Evolutionary conservation across 1,140 invertebrate genomes (phyloP).

Genomic region (Drosophila serrata): DNA sequence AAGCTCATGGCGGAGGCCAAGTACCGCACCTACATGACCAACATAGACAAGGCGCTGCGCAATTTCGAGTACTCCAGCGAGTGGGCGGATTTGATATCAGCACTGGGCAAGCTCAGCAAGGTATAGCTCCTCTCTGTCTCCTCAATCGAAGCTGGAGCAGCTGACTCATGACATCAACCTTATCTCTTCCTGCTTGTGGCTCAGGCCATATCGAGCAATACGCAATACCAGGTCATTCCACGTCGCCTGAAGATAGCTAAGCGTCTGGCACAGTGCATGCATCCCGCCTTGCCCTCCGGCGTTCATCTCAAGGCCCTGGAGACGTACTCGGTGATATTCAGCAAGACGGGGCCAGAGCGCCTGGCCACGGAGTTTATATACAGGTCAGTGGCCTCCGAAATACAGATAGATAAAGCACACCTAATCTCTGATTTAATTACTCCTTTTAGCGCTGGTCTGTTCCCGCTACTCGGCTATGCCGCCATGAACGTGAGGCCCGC

Average conservation of each 20-base stretch:
- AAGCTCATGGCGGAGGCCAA: slow-evolving; percentile 92
- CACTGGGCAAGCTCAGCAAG: slow-evolving; percentile 96
- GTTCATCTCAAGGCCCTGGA: slow-evolving; percentile 97
- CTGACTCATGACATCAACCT: slow-evolving; percentile 30
- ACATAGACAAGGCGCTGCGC: slow-evolving; percentile 95
- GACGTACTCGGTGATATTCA: slow-evolving; percentile 97
- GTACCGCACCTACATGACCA: slow-evolving; percentile 91
- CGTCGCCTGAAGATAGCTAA: slow-evolving; percentile 96
- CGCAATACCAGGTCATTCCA: slow-evolving; percentile 96
- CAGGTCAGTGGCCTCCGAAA: slow-evolving; percentile 84
- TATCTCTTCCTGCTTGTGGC: slow-evolving; percentile 17
- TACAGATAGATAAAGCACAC: not conserved
- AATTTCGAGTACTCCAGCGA: slow-evolving; percentile 97
- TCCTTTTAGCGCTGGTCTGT: slow-evolving; percentile 89
- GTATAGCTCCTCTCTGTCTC: slow-evolving; percentile 85
- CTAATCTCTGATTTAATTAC: not conserved
- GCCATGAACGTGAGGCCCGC: slow-evolving; percentile 96
- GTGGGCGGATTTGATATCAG: slow-evolving; percentile 98
- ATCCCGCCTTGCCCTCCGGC: slow-evolving; percentile 95
- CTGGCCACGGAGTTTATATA: slow-evolving; percentile 95
- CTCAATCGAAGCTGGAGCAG: not conserved
- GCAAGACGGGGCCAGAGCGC: slow-evolving; percentile 94
- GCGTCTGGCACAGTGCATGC: slow-evolving; percentile 97
- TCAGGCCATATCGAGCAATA: slow-evolving; percentile 91
- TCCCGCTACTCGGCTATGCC: slow-evolving; percentile 95